Percentiles rank a stretch among this genome's conserved stretches.
These are phyloP conservation scores for Erannis defoliaria DNA, from an alignment of 2,888 invertebrate species.

Conservation along the genomic window DNA sequence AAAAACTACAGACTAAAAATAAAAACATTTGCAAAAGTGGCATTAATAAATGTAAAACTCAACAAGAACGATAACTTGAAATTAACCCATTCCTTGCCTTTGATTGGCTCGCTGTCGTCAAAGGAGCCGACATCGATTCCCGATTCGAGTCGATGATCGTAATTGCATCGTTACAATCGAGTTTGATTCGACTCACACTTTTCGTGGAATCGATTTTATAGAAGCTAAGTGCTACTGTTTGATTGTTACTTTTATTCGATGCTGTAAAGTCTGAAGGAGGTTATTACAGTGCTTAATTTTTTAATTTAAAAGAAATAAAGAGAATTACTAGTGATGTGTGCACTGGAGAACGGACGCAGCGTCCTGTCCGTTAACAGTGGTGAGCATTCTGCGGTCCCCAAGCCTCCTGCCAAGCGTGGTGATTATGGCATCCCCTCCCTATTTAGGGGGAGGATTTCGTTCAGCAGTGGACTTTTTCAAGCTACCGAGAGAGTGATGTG, in stretches of 20 bases:
- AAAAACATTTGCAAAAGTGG: neutral
- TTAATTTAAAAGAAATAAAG: neutral
- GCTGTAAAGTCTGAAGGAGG: conserved; percentile 9
- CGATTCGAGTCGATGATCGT: conserved; percentile 53
- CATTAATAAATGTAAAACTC: neutral
- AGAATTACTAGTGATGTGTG: neutral
- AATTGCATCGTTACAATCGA: conserved; percentile 58
- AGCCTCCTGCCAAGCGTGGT: too few species aligned
- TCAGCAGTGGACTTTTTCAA: too few species aligned
- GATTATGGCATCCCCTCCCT: too few species aligned
- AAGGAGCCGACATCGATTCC: conserved; percentile 63
- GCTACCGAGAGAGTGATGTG: too few species aligned
- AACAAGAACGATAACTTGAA: conserved; percentile 8
- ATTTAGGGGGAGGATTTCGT: too few species aligned
- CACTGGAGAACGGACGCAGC: too few species aligned
- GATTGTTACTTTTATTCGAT: conserved; percentile 19
- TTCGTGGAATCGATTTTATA: conserved; percentile 46
- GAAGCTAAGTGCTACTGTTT: conserved; percentile 44
- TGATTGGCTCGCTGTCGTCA: conserved; percentile 63
- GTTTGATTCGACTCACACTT: conserved; percentile 55
- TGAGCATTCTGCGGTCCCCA: too few species aligned
- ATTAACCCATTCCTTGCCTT: conserved; percentile 26
- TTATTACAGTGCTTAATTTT: conserved; percentile 6
- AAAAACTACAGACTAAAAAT: neutral
- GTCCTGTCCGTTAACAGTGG: too few species aligned